phyloP scores from a whole-genome alignment of 2,888 invertebrate genomes.

The Strigamia maritima region DNA sequence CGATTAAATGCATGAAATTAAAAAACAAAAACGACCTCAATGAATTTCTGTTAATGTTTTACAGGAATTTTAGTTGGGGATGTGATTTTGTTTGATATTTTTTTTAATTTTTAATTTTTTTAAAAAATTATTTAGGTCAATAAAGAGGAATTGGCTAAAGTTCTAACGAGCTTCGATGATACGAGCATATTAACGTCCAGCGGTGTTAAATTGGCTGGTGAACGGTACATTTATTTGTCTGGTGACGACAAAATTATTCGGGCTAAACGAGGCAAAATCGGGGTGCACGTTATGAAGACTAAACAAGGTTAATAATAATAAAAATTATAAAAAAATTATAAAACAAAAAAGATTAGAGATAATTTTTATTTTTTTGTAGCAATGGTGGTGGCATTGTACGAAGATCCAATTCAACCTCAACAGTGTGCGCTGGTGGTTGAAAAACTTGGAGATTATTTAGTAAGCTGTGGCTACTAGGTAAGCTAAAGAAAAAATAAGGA shows the following conservation, averaged over 20 bases:
- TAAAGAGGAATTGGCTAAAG: slow-evolving; percentile 85
- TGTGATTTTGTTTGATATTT: background rate
- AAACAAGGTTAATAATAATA: slow-evolving; percentile 66
- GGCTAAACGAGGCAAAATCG: slow-evolving; percentile 88
- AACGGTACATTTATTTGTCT: slow-evolving; percentile 91
- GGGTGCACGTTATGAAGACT: slow-evolving; percentile 95
- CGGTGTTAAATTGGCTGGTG: slow-evolving; percentile 86
- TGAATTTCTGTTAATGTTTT: background rate
- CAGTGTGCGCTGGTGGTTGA: slow-evolving; percentile 95
- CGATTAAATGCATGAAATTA: background rate
- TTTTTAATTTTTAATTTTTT: background rate
- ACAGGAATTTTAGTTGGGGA: background rate
- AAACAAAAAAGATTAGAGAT: too few relatives aligned
- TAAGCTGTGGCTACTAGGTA: slow-evolving; percentile 86
- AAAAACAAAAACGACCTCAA: background rate
- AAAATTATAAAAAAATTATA: background rate
- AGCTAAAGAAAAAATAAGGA: background rate
- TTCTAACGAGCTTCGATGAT: slow-evolving; percentile 85
- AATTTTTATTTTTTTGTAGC: slow-evolving; percentile 61
- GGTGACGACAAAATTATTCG: slow-evolving; percentile 90
- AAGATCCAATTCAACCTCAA: slow-evolving; percentile 94
- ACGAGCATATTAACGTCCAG: slow-evolving; percentile 83
- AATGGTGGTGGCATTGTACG: slow-evolving; percentile 89
- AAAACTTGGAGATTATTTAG: slow-evolving; percentile 95
- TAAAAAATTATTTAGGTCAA: slow-evolving; percentile 62